Conservation (phyloP, 2,113 vertebrate species). For the Micromys minutus region DNA sequence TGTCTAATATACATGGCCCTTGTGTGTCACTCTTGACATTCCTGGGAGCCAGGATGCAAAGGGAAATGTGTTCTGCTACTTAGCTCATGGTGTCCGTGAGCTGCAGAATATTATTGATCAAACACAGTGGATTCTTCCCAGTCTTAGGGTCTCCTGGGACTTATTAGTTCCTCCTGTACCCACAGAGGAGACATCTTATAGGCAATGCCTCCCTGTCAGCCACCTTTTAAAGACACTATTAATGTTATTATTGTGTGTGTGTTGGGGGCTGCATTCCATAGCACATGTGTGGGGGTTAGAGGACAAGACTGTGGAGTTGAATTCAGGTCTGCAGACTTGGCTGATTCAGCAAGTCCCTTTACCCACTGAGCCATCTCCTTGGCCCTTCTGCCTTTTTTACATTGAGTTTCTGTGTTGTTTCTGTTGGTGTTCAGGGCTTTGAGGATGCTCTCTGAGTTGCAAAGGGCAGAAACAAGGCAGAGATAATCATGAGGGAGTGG, state of each 20-base stretch:
- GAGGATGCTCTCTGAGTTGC: too few species aligned
- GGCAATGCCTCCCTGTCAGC: neutral
- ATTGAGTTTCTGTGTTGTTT: neutral
- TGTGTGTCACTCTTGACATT: neutral
- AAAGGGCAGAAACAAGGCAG: neutral
- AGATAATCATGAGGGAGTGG: neutral
- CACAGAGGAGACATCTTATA: rapidly evolving
- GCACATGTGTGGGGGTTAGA: neutral
- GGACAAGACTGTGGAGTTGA: neutral
- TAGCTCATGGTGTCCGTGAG: neutral
- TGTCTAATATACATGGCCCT: rapidly evolving
- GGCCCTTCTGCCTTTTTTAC: neutral
- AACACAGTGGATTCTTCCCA: neutral
- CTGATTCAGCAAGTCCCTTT: neutral
- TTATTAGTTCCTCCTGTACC: neutral
- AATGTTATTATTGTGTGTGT: neutral
- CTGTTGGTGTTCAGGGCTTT: neutral
- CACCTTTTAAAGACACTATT: neutral
- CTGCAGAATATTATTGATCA: neutral
- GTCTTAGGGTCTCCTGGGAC: neutral
- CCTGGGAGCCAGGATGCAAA: neutral
- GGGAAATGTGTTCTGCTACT: neutral
- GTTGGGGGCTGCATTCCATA: neutral
- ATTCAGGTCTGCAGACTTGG: neutral
- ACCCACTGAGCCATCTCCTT: neutral